Conservation (phyloP, 30 jellyfish, hydroid and myxozoan species). For the Aurelia sp. region DNA sequence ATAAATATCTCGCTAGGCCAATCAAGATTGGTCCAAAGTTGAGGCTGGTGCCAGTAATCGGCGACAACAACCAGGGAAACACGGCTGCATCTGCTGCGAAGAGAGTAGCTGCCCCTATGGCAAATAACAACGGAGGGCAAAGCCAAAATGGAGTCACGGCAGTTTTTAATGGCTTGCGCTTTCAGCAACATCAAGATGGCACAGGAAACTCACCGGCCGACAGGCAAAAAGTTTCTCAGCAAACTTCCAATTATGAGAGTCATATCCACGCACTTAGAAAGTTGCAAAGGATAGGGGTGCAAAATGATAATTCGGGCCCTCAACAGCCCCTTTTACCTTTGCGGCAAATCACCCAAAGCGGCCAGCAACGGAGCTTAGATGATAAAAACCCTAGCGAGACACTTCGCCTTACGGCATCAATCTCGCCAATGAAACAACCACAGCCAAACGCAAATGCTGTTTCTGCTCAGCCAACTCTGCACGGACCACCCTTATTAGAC, state of each 20-base stretch:
- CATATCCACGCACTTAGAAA: conserved; percentile 45
- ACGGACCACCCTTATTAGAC: conserved; percentile 41
- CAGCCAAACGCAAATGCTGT: background rate
- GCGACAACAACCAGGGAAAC: background rate
- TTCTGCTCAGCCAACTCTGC: background rate
- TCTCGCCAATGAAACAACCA: conserved; percentile 29
- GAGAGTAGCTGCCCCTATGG: background rate
- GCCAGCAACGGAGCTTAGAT: background rate
- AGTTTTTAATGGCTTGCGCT: too few species aligned
- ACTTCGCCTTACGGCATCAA: conserved; percentile 7
- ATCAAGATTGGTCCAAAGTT: conserved; percentile 46
- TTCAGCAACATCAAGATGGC: too few species aligned
- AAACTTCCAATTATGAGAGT: conserved; percentile 5
- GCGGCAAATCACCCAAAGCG: background rate
- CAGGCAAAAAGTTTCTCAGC: background rate
- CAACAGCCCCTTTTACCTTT: background rate
- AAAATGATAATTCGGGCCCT: background rate
- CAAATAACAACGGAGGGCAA: background rate
- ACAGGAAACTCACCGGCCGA: background rate
- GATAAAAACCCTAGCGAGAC: background rate
- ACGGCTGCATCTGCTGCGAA: background rate
- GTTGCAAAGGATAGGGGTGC: conserved; percentile 5
- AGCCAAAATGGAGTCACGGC: background rate
- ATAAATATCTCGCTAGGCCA: conserved; percentile 42
- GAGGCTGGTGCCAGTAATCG: conserved; percentile 55